Base-by-base conservation (phyloP, 2,113 vertebrate species). In the Lophius piscatorius region DNA sequence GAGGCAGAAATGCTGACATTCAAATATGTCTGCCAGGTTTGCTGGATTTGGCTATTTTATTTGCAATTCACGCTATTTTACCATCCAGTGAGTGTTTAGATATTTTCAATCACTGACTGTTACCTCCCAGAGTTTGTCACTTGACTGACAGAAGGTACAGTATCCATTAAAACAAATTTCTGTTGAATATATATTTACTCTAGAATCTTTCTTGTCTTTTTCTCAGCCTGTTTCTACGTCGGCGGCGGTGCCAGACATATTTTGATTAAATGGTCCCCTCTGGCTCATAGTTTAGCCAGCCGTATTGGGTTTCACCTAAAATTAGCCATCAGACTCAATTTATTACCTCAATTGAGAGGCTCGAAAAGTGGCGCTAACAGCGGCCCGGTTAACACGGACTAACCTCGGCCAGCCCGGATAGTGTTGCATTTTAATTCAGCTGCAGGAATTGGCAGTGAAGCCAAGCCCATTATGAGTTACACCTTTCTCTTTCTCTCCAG, bases 311-410 rank as follows among this genome's bases (percentile, higher is more conserved):
- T 92, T 89, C 91, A 70, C 78, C 91, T 92, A 91, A 90, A 92
- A 92, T 92, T 92, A 92, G 89, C 91, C 88, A 89, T 92, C 90
- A 89, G 86, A 82, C 89, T 84, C 86, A 90, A 91, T 92, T 92
- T 92, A 92, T 92, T 90, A 87, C 89, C 85, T 76, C 88, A 87
- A 90, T 87, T 86, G 85, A 91, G 85, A 88, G 81, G 70, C 73
- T 77, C 70, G 60, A 87, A 86, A 83, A 85, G 84, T 74, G 85
- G 55, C 74, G 67, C 74, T 80, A 87, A 83, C 83, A 75, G 82
- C 68, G 72, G 70, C 75, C 78, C 67, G 22, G 75, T 80, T 81
- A 88, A 86, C 82, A 81, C 71, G 23, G 65, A 59, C 79, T 80
- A 84, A 86, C 84, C 75, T 78, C 65, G 82, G 81, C 75, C 83